Evolutionary conservation across 2,888 invertebrate species (phyloP).

Genomic region (Cantharis rustica): DNA sequence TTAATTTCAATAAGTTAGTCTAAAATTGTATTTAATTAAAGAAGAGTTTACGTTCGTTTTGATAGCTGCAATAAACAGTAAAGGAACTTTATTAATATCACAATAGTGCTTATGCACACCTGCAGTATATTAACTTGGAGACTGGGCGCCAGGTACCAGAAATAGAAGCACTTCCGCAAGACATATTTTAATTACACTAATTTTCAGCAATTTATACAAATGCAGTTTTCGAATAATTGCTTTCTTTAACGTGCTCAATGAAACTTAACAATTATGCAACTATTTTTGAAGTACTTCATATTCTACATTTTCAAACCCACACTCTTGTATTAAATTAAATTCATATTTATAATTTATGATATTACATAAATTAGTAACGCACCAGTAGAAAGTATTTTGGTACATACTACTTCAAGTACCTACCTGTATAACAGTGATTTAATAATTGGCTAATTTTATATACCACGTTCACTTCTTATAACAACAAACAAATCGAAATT

Average conservation of each 20-base stretch:
- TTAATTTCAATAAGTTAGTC: neutral
- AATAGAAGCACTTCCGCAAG: constrained; percentile 30
- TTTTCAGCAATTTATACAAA: neutral
- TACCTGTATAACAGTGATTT: neutral
- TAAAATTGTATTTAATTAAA: neutral
- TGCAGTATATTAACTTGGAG: constrained; percentile 27
- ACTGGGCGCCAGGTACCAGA: constrained; percentile 29
- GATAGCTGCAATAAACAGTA: neutral
- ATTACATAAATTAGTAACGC: neutral
- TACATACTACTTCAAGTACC: neutral
- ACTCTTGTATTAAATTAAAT: neutral
- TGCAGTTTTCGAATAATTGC: neutral
- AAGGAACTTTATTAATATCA: constrained; percentile 3
- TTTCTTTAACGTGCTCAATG: neutral
- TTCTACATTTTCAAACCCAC: neutral
- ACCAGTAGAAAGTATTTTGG: neutral
- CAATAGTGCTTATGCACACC: constrained; percentile 28
- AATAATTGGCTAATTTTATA: neutral
- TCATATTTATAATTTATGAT: neutral
- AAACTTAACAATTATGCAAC: neutral
- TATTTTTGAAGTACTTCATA: neutral
- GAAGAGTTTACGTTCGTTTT: neutral
- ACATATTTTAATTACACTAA: neutral
- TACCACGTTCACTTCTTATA: neutral
- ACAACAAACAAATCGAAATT: neutral